Percentiles rank a stretch among this genome's conserved stretches.
Conservation (phyloP, 1,140 invertebrate genomes). For the Caenorhabditis tropicalis region DNA sequence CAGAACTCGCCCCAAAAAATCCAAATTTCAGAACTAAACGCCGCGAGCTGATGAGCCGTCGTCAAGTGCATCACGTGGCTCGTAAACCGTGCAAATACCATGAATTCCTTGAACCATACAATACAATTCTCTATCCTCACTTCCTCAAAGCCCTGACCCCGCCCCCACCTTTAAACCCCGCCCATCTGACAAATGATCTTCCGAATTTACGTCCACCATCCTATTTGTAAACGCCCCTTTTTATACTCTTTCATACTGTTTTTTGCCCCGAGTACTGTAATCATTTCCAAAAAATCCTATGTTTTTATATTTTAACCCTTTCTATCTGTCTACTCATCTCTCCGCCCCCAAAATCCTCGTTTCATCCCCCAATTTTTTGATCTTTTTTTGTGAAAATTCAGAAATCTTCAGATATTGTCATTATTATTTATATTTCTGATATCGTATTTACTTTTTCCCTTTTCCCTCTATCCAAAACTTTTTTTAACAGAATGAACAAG, state of each 20-base stretch:
- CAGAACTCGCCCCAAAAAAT: background rate
- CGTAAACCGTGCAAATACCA: constrained; percentile 16
- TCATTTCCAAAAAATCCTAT: no score
- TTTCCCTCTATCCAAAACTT: no score
- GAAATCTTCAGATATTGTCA: no score
- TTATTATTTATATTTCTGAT: no score
- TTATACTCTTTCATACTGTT: no score
- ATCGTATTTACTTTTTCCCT: no score
- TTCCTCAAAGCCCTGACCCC: background rate
- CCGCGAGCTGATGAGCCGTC: background rate
- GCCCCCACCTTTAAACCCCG: background rate
- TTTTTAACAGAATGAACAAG: no score
- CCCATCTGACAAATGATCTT: background rate
- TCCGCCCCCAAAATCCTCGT: no score
- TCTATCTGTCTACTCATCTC: no score
- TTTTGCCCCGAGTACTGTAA: no score
- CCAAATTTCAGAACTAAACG: background rate
- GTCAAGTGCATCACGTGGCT: background rate
- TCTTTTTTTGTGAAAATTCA: background rate
- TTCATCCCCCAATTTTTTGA: no score
- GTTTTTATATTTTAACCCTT: no score
- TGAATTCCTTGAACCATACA: constrained; percentile 23
- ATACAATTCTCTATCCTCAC: background rate
- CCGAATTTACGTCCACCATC: background rate
- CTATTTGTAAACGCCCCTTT: background rate